Evolutionary conservation across 2,888 invertebrate genomes (phyloP), one percentile per base, ranked within the genome.

Genomic region (Phanerotoma sp.): DNA sequence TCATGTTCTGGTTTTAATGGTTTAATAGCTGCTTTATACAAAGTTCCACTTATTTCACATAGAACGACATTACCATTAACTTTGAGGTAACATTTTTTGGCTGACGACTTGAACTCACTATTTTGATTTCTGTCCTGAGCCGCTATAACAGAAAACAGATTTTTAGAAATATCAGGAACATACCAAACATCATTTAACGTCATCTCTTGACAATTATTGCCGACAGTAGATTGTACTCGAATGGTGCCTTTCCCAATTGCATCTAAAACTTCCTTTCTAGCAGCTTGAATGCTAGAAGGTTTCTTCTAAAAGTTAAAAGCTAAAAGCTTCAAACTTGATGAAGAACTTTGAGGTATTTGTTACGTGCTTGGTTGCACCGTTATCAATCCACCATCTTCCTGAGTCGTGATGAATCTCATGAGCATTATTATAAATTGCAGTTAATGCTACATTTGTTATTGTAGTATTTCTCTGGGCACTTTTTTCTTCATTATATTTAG

Each of bases 341-440:
- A 65, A 64, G 22, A 42, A 46, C 38, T 61, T 52, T 28, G 46
- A 22, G 62, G 63, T 50, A 51, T 62, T 63, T 4, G 64, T 63
- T 25, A 71, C 63, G 49, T 71, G 69, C 9, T 58, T 69, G 15
- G 69, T 70, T 15, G 68, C 70, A 20, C 66, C 71, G 46, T 69
- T 72, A 48, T 72, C 71, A 6, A 72, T 62, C 65, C 64, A 71
- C 70, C 68, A 71, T 11, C 56, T 57, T 15, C 25, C 21, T 49
- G 57, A 16, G 30, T 44, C 25, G 25, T 4, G 7, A 18, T 45
- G 30, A 16, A 45, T 15, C 2, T 15, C 45, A 45, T 32, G 32
- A 16, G 18, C 11, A 16, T 45, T 32, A 20, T 30, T 45, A 18
- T 32, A 30, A 45, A 45, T 30, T 30, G 45, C 28, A 5, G 32